These are phyloP conservation scores for Catostylus mosaicus DNA, from an alignment of 30 jellyfish, hydroid and myxozoan species.

Conservation along the genomic window DNA sequence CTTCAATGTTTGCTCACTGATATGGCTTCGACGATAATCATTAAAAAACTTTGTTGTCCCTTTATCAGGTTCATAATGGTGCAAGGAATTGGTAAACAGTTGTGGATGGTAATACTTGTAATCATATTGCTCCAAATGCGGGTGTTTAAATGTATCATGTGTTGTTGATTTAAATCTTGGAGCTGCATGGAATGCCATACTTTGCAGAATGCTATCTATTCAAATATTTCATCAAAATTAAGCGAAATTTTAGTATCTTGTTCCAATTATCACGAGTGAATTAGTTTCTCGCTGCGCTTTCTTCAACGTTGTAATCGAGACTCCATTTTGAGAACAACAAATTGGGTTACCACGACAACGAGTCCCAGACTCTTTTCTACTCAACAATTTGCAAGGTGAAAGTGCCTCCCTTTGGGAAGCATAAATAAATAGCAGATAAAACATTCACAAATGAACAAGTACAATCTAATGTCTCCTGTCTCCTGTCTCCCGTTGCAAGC, in stretches of 20 bases:
- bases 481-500: too few species aligned
- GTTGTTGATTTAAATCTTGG: constrained; percentile 72
- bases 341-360: not conserved
- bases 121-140: constrained; percentile 46
- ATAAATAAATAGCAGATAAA: too few species aligned
- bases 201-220: not conserved
- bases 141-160: constrained; percentile 66
- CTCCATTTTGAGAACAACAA: not conserved
- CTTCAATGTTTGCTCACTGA: constrained; percentile 59
- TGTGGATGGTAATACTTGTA: constrained; percentile 78
- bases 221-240: not conserved
- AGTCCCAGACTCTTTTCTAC: not conserved
- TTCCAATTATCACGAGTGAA: not conserved
- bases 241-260: not conserved
- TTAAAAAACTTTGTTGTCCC: constrained; percentile 65
- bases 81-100: constrained; percentile 35
- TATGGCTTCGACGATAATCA: constrained; percentile 70
- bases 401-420: too few species aligned
- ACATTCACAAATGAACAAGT: too few species aligned
- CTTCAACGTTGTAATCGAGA: not conserved
- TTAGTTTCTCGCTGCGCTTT: not conserved
- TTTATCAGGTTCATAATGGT: constrained; percentile 66
- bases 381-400: too few species aligned
- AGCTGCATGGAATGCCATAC: constrained; percentile 69
- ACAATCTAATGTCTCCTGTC: too few species aligned